These are phyloP conservation scores for Eupristina koningsbergeri DNA, from an alignment of 1,140 invertebrate genomes.

Conservation along the genomic window DNA sequence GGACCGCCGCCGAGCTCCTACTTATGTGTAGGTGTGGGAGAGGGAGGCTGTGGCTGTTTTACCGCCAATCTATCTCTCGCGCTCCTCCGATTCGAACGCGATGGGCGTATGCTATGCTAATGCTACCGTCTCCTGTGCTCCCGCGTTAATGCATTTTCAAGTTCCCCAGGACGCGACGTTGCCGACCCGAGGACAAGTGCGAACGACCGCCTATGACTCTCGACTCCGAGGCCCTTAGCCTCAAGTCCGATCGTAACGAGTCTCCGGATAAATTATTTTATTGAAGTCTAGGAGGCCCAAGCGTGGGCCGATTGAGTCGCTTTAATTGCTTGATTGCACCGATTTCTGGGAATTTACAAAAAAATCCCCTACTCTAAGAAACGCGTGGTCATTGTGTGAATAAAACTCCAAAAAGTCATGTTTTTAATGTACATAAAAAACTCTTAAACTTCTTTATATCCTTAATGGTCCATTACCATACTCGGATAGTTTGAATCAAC, in stretches of 20 bases:
- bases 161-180: constrained; percentile 41
- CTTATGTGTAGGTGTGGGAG: constrained; percentile 50
- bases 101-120: constrained; percentile 74
- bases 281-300: not conserved
- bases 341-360: too few species aligned
- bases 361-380: not conserved
- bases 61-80: constrained; percentile 63
- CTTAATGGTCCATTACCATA: not conserved
- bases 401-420: not conserved
- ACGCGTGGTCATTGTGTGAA: not conserved
- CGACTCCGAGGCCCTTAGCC: not conserved
- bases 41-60: constrained; percentile 62
- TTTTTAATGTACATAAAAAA: not conserved
- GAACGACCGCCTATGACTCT: too few species aligned
- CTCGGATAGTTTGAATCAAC: not conserved
- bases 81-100: constrained; percentile 72
- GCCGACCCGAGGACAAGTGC: not conserved
- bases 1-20: constrained; percentile 57
- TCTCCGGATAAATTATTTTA: not conserved
- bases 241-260: not conserved
- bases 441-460: not conserved
- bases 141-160: constrained; percentile 66
- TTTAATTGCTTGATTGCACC: not conserved
- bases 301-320: not conserved
- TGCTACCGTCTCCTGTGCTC: constrained; percentile 29